Percentiles rank a stretch among this genome's conserved stretches.
These are phyloP conservation scores for Turdus rufiventris DNA, from an alignment of 2,113 vertebrate species.

Conservation along the genomic window DNA sequence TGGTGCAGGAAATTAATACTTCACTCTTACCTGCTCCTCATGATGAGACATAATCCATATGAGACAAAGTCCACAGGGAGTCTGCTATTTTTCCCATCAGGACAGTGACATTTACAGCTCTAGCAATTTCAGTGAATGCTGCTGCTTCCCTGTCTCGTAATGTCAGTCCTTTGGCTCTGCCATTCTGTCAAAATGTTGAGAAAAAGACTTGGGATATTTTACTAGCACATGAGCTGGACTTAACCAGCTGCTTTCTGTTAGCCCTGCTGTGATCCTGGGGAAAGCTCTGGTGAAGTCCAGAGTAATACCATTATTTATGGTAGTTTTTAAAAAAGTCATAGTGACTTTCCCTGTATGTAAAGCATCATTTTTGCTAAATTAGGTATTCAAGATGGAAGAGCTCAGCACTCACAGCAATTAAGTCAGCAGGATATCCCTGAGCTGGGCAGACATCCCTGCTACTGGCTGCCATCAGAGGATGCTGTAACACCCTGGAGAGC, in stretches of 20 bases:
- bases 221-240: background rate
- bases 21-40: background rate
- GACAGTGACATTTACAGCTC: background rate
- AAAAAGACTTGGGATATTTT: background rate
- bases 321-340: background rate
- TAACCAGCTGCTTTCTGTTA: background rate
- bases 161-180: background rate
- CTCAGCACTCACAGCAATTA: background rate
- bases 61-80: background rate
- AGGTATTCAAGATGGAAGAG: background rate
- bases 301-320: background rate
- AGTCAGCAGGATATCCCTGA: background rate
- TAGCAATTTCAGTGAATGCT: background rate
- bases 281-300: background rate
- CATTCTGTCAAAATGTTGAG: background rate
- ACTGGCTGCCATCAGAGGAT: background rate
- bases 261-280: background rate
- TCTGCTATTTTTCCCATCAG: background rate
- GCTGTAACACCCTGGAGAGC: background rate
- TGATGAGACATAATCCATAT: background rate
- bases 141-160: background rate
- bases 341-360: background rate
- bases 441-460: background rate
- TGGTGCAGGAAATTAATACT: background rate
- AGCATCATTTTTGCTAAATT: background rate